phyloP scores from a whole-genome alignment of 2,797 vertebrate species.

The Bovichtus variegatus region DNA sequence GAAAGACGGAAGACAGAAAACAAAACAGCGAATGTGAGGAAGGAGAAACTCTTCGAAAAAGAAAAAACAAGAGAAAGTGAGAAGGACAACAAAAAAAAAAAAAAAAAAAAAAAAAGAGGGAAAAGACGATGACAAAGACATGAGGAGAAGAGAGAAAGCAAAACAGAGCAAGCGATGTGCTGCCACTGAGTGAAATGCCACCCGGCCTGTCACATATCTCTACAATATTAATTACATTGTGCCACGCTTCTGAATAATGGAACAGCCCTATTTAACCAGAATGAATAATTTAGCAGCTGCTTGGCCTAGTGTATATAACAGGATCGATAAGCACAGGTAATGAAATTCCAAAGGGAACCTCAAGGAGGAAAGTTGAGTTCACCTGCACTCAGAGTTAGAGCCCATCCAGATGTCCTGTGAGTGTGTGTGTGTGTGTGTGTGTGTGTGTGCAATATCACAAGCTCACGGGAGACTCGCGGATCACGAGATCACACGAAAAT shows the following conservation, averaged over 20 bases:
- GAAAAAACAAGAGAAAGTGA: constrained; percentile 13
- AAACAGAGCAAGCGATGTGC: constrained; percentile 59
- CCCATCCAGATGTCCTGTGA: neutral
- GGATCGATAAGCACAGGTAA: constrained; percentile 87
- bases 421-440: neutral
- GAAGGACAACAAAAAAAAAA: constrained; percentile 12
- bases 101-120: too few relatives aligned
- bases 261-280: constrained; percentile 88
- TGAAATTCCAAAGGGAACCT: constrained; percentile 81
- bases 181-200: constrained; percentile 82
- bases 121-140: constrained; percentile 37
- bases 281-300: constrained; percentile 88
- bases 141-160: constrained; percentile 32
- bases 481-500: too few relatives aligned
- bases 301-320: constrained; percentile 84
- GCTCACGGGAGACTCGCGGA: too few relatives aligned
- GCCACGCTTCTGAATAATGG: constrained; percentile 87
- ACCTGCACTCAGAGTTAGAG: constrained; percentile 47
- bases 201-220: constrained; percentile 85
- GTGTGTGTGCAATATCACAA: too few relatives aligned
- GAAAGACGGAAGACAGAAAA: constrained; percentile 1
- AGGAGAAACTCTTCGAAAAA: constrained; percentile 10
- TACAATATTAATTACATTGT: constrained; percentile 90
- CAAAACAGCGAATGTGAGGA: neutral
- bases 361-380: constrained; percentile 67